Percentiles rank a stretch among this genome's conserved stretches.
phyloP scores from a whole-genome alignment of 2,888 invertebrate species.

The Ephialtes manifestator region DNA sequence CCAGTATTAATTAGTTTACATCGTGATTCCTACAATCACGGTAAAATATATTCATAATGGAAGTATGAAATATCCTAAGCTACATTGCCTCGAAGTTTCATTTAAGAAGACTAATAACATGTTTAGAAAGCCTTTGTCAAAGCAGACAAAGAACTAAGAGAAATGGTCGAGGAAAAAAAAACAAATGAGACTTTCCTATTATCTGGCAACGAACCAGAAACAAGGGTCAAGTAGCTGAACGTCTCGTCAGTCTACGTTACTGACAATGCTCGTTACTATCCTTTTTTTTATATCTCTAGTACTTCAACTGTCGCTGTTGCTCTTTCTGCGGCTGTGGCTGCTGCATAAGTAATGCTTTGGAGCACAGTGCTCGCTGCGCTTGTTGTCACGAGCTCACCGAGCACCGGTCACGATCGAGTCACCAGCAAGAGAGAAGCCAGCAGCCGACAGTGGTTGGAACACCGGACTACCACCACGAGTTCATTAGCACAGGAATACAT shows the following conservation, averaged over 20 bases:
- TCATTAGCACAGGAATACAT: constrained; percentile 77
- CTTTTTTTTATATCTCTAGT: constrained; percentile 15
- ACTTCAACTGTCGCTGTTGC: neutral
- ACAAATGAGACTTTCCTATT: constrained; percentile 5
- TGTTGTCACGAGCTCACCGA: constrained; percentile 62
- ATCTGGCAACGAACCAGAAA: constrained; percentile 12
- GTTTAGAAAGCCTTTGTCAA: neutral
- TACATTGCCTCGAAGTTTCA: neutral
- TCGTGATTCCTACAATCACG: too few relatives aligned
- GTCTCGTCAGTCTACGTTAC: neutral
- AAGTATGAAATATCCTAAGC: neutral
- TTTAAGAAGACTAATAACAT: neutral
- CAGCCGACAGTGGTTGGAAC: constrained; percentile 14
- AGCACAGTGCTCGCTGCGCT: constrained; percentile 24
- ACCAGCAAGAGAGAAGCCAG: constrained; percentile 45
- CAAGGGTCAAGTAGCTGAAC: constrained; percentile 10
- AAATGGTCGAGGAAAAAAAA: neutral
- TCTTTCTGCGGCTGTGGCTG: constrained; percentile 19
- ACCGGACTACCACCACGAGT: constrained; percentile 69
- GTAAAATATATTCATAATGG: neutral
- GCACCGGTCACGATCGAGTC: constrained; percentile 72
- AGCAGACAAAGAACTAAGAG: neutral
- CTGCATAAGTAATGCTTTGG: constrained; percentile 61
- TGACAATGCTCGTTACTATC: constrained; percentile 32
- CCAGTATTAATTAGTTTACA: too few relatives aligned